Evolutionary conservation across 2,797 vertebrate genomes (phyloP).

Genomic region (Acanthis flammea): DNA sequence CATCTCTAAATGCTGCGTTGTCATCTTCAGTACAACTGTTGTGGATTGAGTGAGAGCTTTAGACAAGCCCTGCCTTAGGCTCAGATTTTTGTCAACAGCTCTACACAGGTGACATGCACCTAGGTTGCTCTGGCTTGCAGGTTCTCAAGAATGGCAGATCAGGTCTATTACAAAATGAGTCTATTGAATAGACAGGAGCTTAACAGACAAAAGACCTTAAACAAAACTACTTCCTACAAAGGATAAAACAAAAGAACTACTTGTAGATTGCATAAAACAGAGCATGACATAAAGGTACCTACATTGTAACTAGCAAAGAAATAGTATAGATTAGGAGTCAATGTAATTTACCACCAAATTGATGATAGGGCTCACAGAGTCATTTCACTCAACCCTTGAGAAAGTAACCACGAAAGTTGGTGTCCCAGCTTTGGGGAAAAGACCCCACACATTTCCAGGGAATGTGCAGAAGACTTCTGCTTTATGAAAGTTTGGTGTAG

Average conservation of each 20-base stretch:
- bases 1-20: not conserved
- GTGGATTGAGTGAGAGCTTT: not conserved
- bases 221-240: not conserved
- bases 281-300: fast-evolving
- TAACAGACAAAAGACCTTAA: not conserved
- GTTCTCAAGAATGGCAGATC: not conserved
- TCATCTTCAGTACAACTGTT: not conserved
- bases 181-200: not conserved
- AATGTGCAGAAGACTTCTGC: not conserved
- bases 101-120: not conserved
- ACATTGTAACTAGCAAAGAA: not conserved
- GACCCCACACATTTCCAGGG: not conserved
- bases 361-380: not conserved
- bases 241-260: not conserved
- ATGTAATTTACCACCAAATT: not conserved
- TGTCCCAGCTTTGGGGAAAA: not conserved
- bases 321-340: not conserved
- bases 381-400: not conserved
- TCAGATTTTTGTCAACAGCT: not conserved
- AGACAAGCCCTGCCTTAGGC: not conserved
- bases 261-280: not conserved
- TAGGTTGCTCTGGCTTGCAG: fast-evolving
- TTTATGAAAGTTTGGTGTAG: not conserved
- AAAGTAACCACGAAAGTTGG: fast-evolving
- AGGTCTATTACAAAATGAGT: not conserved